Percentiles rank a stretch among this genome's conserved stretches.
These are phyloP conservation scores for Drosophila simulans DNA, from an alignment of 1,140 invertebrate genomes.

Conservation along the genomic window DNA sequence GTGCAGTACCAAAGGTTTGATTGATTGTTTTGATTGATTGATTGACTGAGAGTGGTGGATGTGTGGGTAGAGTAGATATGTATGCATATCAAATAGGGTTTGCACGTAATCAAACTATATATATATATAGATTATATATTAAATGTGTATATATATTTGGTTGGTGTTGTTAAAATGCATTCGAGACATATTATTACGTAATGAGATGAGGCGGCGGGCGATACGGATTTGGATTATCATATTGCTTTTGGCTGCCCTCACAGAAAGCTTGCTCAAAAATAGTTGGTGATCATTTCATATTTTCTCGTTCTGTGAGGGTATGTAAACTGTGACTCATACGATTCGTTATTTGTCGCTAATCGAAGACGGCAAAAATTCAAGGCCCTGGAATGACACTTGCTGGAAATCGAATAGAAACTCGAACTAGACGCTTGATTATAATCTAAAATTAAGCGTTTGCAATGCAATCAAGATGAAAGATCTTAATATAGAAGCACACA, in stretches of 20 bases:
- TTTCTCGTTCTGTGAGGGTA: conserved; percentile 25
- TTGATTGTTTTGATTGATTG: conserved; percentile 54
- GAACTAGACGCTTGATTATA: conserved; percentile 1
- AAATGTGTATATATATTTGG: conserved; percentile 48
- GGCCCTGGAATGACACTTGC: conserved; percentile 5
- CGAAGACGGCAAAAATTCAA: conserved; percentile 51
- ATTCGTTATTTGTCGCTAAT: conserved; percentile 17
- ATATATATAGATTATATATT: conserved; percentile 54
- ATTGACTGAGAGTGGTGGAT: conserved; percentile 57
- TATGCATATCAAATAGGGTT: conserved; percentile 55
- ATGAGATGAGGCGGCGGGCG: conserved; percentile 79
- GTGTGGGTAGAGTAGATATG: conserved; percentile 65
- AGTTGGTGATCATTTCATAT: not conserved
- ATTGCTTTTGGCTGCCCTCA: conserved; percentile 22
- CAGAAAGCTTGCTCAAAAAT: conserved; percentile 12
- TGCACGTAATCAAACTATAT: conserved; percentile 62
- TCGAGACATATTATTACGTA: conserved; percentile 80
- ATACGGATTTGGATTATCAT: conserved; percentile 68
- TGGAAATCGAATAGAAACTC: conserved; percentile 3
- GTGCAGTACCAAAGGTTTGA: conserved; percentile 77
- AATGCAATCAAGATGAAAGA: not conserved
- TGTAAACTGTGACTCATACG: conserved; percentile 44
- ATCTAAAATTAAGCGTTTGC: conserved; percentile 5
- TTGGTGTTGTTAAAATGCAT: conserved; percentile 74
- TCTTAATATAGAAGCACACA: not conserved